A percentile compares a stretch with the other conserved stretches of the same genome.
These are phyloP conservation scores for Augochlora pura DNA, from an alignment of 1,140 invertebrate species.

Conservation along the genomic window DNA sequence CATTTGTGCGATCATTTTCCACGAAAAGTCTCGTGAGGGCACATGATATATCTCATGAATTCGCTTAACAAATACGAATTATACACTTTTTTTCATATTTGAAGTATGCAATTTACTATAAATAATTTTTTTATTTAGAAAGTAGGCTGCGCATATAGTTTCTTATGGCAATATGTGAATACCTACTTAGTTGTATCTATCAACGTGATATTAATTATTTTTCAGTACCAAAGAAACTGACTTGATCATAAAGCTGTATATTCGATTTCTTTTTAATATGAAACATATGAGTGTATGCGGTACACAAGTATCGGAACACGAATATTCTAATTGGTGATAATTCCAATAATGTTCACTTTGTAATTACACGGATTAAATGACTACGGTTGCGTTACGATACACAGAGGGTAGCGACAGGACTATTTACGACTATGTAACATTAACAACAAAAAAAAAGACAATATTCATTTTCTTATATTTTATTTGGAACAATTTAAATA, in stretches of 20 bases:
- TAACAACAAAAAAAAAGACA: not conserved
- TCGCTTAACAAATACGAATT: not conserved
- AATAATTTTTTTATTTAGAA: slow-evolving; percentile 30
- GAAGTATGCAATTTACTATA: slow-evolving; percentile 25
- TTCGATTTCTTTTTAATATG: slow-evolving; percentile 10
- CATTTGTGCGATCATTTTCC: slow-evolving; percentile 8
- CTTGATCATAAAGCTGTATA: slow-evolving; percentile 16
- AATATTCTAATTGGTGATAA: slow-evolving; percentile 7
- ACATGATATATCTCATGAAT: not conserved
- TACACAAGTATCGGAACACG: not conserved
- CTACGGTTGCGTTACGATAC: slow-evolving; percentile 5
- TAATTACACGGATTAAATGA: not conserved
- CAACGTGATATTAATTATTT: slow-evolving; percentile 16
- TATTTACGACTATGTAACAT: slow-evolving; percentile 3
- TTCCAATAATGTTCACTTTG: not conserved
- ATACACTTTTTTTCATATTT: slow-evolving; percentile 18
- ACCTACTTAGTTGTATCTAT: slow-evolving; percentile 23
- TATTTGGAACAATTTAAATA: slow-evolving; percentile 3
- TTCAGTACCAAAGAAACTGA: slow-evolving; percentile 44
- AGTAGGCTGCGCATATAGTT: slow-evolving; percentile 23
- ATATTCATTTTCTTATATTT: slow-evolving; percentile 23
- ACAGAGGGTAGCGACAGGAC: not conserved
- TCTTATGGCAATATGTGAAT: slow-evolving; percentile 33
- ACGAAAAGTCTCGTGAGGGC: not conserved
- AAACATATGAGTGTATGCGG: not conserved